Evolutionary conservation across 2,113 vertebrate genomes (phyloP), one percentile per base, ranked within the genome.

Genomic region (Pseudois nayaur): DNA sequence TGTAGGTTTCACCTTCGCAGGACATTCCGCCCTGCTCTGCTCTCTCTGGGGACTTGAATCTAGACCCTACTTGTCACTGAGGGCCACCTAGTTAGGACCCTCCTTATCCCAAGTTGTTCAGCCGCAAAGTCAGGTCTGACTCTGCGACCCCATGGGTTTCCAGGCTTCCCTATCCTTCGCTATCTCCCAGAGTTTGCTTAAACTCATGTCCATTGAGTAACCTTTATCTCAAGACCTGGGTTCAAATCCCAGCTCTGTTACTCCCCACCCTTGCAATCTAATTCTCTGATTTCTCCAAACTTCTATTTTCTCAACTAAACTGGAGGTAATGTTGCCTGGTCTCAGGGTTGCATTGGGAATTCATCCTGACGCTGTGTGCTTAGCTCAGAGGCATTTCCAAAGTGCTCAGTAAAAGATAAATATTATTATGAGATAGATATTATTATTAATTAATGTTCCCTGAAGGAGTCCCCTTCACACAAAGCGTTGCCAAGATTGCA

Each of bases 351-450:
- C 76, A 3, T 6, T 27, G 36, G 82, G 54, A 67, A 76, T 48
- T 83, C 40, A 33, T 31, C 29, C 4, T 7, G 9, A 33, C 2
- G 0, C 7, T n/a, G 40, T 83, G 13, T 60, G 83, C 43, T 87
- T 21, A 93, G 67, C 54, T n/a, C 59, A n/a, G 4, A 0, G 45
- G n/a, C 0, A 3, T 67, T 91, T 52, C n/a, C 13, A 40, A 54
- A 97, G 67, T 17, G 54, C 76, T 85, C 40, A 62, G 13, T 50
- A 48, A 88, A 64, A 96, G 11, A 50, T 9, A 86, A 64, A 91
- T 52, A 31, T 54, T 52, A 40, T 40, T 52, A 21, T 64, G n/a
- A 54, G 16, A 52, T 11, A 59, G 29, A 76, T 27, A 81, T 48
- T 17, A 29, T 57, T 64, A 52, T 54, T 91, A 59, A 83, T 55